Base-by-base conservation (phyloP, 2,113 vertebrate species). In the Sterrhoptilus dennistouni region DNA sequence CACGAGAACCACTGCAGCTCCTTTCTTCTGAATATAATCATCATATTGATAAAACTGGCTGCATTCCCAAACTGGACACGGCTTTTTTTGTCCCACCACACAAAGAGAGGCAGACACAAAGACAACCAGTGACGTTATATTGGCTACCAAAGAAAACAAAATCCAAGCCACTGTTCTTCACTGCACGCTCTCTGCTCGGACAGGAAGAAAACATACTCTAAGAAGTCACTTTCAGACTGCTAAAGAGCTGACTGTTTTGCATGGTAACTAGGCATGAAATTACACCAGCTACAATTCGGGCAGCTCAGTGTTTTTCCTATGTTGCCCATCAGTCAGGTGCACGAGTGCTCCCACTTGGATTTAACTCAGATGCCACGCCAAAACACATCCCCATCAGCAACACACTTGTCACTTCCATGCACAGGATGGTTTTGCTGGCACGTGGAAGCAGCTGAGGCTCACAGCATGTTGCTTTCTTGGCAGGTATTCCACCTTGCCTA, bases 51-150 rank as follows among this genome's bases (percentile, higher is more conserved):
- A 87, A 84, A 93, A 90, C 54, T 93, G 91, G 95, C 91, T 93
- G 42, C 59, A 69, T 47, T 54, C 66, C 82, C 84, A 78, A 80
- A 65, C 29, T 72, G 84, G 89, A 87, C 78, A 64, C 21, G 36
- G 79, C 87, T 89, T 78, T 95, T 95, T 96, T 87, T 95, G 93
- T 92, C 74, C 74, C 78, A 82, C 38, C 53, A 40, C 80, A 96
- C 91, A 96, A 94, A 97, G 86, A 83, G 35, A 92, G 59, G 84
- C 89, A 96, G 70, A 87, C 89, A 96, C 84, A 96, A 95, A 96
- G 91, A 76, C 78, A 94, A 91, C 31, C 28, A 57, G 66, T 85
- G 91, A 94, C 21, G 29, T 91, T 89, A 91, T 40, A 63, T 2
- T 90, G 93, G 74, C 95, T 81, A 86, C 90, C 52, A 71, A 81